Conservation (phyloP, 2,113 vertebrate genomes). For the Cepphus grylle region DNA sequence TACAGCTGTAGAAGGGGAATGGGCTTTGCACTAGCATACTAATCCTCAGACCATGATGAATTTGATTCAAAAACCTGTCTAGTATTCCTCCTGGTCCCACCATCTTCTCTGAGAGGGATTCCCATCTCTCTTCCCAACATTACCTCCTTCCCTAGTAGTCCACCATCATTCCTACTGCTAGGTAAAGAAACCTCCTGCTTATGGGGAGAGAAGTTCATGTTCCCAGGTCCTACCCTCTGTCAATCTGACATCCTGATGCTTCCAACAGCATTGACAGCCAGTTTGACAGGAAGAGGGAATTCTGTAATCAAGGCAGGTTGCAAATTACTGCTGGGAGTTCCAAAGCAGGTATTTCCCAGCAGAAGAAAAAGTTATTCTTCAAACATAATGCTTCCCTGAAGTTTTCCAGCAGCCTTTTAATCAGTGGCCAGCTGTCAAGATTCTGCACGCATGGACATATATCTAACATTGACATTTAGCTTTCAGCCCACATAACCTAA, state of each 20-base stretch:
- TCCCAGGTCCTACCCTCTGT: not conserved
- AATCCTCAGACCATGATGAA: not conserved
- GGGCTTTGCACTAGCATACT: not conserved
- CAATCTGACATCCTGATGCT: not conserved
- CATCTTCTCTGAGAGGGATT: not conserved
- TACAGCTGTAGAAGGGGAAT: not conserved
- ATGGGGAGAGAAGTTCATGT: not conserved
- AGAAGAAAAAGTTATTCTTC: constrained; percentile 50
- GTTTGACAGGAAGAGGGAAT: constrained; percentile 28
- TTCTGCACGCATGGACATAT: constrained; percentile 8
- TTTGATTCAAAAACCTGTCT: not conserved
- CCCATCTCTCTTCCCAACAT: not conserved
- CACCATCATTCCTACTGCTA: not conserved
- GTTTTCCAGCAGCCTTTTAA: constrained; percentile 56
- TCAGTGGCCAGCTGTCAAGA: constrained; percentile 36
- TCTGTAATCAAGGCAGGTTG: constrained; percentile 44
- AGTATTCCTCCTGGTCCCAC: not conserved
- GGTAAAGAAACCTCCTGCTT: not conserved
- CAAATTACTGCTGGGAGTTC: constrained; percentile 45
- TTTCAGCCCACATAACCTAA: not conserved
- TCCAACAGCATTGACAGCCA: not conserved
- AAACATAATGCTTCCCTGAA: constrained; percentile 58
- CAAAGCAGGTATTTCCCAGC: constrained; percentile 32
- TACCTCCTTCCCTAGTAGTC: not conserved
- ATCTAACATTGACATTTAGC: constrained; percentile 22